A percentile compares a stretch with the other conserved stretches of the same genome.
Evolutionary conservation across 1,140 invertebrate genomes (phyloP).

Genomic region (Calephelis virginiensis): DNA sequence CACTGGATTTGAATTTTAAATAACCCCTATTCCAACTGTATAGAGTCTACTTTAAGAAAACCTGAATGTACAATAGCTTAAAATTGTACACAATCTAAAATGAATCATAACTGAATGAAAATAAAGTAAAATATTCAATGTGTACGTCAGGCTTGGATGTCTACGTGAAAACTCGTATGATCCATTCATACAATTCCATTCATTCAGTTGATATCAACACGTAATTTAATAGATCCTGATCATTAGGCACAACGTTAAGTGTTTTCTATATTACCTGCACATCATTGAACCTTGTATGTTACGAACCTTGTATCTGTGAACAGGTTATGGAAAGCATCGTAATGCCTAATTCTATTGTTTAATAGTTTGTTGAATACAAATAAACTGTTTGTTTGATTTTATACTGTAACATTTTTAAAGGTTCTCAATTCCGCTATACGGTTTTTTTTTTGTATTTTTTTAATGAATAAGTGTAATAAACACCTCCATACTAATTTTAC

Average conservation of each 20-base stretch:
- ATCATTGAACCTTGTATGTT: background rate
- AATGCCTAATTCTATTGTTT: too few species aligned
- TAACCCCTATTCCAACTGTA: background rate
- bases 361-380: too few species aligned
- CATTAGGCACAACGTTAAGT: slow-evolving; percentile 2
- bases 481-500: too few species aligned
- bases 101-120: background rate
- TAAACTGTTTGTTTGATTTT: too few species aligned
- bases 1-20: slow-evolving; percentile 17
- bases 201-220: slow-evolving; percentile 14
- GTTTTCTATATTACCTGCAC: background rate
- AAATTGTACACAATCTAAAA: background rate
- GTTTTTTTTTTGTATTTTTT: too few species aligned
- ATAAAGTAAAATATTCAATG: slow-evolving; percentile 1
- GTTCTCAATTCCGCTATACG: too few species aligned
- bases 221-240: slow-evolving; percentile 16
- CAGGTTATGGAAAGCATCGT: too few species aligned
- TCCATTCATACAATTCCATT: slow-evolving; percentile 14
- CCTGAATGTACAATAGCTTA: background rate
- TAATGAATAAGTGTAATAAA: too few species aligned
- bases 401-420: too few species aligned
- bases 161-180: slow-evolving; percentile 6
- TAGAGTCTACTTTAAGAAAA: background rate
- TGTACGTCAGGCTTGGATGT: background rate
- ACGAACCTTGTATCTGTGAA: background rate